Conservation (phyloP, 2,888 invertebrate species). For the Gryllus longicercus region DNA sequence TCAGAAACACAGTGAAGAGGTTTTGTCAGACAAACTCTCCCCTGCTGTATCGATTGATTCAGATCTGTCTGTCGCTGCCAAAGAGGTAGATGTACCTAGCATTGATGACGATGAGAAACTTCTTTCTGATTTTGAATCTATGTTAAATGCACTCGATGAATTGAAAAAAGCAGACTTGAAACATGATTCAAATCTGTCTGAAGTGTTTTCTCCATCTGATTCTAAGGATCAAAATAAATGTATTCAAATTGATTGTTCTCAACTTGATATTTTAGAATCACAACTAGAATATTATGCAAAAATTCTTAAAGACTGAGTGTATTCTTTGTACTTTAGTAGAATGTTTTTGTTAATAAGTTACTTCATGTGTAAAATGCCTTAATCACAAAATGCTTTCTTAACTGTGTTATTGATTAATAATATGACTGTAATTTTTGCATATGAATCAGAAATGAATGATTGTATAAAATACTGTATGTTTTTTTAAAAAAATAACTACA, state of each 20-base stretch:
- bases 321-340: not conserved
- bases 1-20: not conserved
- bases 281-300: not conserved
- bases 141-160: not conserved
- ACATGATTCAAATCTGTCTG: not conserved
- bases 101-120: not conserved
- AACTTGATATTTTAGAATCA: not conserved
- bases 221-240: not conserved
- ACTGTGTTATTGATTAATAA: not conserved
- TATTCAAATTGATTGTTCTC: too few species aligned
- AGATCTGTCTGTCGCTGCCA: not conserved
- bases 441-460: not conserved
- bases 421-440: too few species aligned
- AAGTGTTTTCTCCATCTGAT: not conserved
- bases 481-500: not conserved
- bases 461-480: not conserved
- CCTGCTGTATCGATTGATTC: not conserved
- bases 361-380: not conserved
- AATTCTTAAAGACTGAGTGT: not conserved
- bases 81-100: not conserved
- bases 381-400: not conserved
- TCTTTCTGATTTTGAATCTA: not conserved
- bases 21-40: too few species aligned
- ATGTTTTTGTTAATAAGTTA: not conserved
- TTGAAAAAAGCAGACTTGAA: not conserved